Conservation (phyloP, 1,140 invertebrate species). For the Oreohelix idahoensis region DNA sequence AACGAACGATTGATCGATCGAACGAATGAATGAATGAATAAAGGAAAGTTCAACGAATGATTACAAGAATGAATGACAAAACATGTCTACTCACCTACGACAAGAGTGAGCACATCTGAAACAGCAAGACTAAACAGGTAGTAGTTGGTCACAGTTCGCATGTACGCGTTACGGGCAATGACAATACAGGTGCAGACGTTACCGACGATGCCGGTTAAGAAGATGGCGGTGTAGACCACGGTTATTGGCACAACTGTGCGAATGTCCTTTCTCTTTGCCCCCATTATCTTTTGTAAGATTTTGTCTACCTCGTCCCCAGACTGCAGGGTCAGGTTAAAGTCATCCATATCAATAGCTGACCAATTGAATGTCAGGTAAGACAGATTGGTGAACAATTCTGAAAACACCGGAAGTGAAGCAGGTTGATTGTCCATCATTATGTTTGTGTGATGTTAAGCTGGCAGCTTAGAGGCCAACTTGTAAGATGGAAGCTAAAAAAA, state of each 20-base stretch:
- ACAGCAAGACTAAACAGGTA: constrained; percentile 9
- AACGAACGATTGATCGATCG: too few species aligned
- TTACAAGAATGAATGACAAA: too few species aligned
- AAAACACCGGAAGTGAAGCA: background rate
- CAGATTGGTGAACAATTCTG: background rate
- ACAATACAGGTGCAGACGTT: constrained; percentile 68
- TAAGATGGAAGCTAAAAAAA: too few species aligned
- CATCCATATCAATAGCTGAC: background rate
- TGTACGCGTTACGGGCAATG: constrained; percentile 75
- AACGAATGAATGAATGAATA: too few species aligned
- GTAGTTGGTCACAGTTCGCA: constrained; percentile 76
- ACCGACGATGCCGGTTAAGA: constrained; percentile 63
- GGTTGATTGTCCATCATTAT: constrained; percentile 4
- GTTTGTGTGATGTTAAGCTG: too few species aligned
- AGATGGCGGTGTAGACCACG: constrained; percentile 60
- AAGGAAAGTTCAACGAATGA: too few species aligned
- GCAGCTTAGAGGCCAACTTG: too few species aligned
- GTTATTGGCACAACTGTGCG: constrained; percentile 50
- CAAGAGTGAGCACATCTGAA: background rate
- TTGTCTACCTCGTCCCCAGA: constrained; percentile 31
- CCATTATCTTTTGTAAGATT: constrained; percentile 44
- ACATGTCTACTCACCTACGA: constrained; percentile 17
- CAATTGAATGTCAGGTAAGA: background rate
- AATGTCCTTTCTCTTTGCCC: constrained; percentile 49
- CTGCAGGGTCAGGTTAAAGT: background rate